phyloP scores from a whole-genome alignment of 2,888 invertebrate genomes.

The Cephus spinipes region DNA sequence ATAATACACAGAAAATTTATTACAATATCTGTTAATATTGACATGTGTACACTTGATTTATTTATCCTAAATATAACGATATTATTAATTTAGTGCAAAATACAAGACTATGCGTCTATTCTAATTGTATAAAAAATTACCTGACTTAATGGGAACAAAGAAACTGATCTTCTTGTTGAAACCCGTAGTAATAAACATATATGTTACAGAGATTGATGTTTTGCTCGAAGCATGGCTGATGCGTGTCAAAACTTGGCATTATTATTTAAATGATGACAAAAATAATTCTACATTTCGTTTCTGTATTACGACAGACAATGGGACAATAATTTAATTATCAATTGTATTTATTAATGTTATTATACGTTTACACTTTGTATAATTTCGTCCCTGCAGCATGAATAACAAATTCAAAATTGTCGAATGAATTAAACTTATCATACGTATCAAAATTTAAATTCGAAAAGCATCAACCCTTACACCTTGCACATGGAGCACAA shows the following conservation, averaged over 20 bases:
- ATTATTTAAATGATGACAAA: background rate
- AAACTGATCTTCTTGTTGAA: background rate
- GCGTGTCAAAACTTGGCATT: background rate
- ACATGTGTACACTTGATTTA: constrained; percentile 40
- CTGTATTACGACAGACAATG: background rate
- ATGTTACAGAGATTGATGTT: constrained; percentile 2
- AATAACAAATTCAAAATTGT: background rate
- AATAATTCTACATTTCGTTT: background rate
- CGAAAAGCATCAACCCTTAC: background rate
- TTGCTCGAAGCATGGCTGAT: constrained; percentile 1
- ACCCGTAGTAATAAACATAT: background rate
- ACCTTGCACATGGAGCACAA: background rate
- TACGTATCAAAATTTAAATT: background rate
- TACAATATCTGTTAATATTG: constrained; percentile 31
- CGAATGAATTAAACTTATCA: background rate
- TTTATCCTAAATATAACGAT: constrained; percentile 18
- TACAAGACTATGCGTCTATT: constrained; percentile 24
- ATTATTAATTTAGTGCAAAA: constrained; percentile 19
- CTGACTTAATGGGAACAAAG: constrained; percentile 24
- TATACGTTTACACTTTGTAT: background rate
- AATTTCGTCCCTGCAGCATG: background rate
- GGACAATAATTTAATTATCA: background rate
- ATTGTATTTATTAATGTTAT: background rate
- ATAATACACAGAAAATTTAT: constrained; percentile 26
- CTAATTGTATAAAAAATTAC: constrained; percentile 38